These are phyloP conservation scores for Nephrotoma flavescens DNA, from an alignment of 2,888 invertebrate species.

Conservation along the genomic window DNA sequence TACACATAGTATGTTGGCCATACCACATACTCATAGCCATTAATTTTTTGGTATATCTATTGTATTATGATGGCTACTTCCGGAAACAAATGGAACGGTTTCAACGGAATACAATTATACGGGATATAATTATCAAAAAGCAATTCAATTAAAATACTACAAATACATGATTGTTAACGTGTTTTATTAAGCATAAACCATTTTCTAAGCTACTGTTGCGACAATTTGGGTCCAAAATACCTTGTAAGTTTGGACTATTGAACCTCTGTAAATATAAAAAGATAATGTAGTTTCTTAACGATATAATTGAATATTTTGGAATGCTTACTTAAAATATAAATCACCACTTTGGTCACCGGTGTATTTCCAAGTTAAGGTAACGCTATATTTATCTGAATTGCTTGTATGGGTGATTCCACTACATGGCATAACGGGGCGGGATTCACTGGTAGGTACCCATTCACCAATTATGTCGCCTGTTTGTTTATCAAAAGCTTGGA, in stretches of 20 bases:
- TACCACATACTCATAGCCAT: no score
- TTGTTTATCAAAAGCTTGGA: background rate
- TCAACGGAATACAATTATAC: conserved; percentile 24
- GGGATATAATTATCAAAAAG: conserved; percentile 14
- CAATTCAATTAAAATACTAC: background rate
- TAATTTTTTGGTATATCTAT: no score
- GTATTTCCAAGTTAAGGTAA: background rate
- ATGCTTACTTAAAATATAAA: background rate
- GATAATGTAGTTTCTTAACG: background rate
- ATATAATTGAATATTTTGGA: background rate
- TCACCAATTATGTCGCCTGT: background rate
- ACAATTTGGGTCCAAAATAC: background rate
- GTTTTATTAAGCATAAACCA: background rate
- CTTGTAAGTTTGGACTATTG: background rate
- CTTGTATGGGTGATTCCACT: background rate
- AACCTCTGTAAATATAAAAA: background rate
- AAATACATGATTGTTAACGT: background rate
- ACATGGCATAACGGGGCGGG: background rate
- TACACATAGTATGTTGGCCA: no score
- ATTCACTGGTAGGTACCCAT: background rate
- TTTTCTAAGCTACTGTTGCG: background rate
- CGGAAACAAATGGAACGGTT: conserved; percentile 29
- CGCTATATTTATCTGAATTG: background rate
- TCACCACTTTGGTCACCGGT: background rate
- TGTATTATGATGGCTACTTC: no score